Conservation (phyloP, 53 echinoderm and acorn worm genomes). For the Paracentrotus lividus region DNA sequence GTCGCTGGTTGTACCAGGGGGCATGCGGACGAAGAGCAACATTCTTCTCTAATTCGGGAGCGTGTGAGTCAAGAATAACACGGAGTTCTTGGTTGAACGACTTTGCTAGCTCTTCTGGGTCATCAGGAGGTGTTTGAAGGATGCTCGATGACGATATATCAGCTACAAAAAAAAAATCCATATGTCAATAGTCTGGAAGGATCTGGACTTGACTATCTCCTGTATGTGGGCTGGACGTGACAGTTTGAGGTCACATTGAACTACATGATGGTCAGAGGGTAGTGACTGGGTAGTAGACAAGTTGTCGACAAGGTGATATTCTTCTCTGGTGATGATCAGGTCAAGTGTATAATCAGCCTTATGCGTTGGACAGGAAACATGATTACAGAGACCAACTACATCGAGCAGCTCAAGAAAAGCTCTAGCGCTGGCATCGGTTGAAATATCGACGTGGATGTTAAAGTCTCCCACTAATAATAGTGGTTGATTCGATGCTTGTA, state of each 20-base stretch:
- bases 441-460: constrained; percentile 70
- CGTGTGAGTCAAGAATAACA: constrained; percentile 65
- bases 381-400: constrained; percentile 19
- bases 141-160: constrained; percentile 23
- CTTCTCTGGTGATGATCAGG: constrained; percentile 53
- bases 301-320: constrained; percentile 27
- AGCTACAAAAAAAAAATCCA: neutral
- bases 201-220: constrained; percentile 25
- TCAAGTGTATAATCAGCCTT: constrained; percentile 53
- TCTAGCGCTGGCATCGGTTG: neutral
- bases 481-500: constrained; percentile 63
- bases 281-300: constrained; percentile 21
- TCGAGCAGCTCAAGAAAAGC: constrained; percentile 27
- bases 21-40: constrained; percentile 70
- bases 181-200: constrained; percentile 44
- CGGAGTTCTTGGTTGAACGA: constrained; percentile 46
- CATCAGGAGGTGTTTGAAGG: constrained; percentile 24
- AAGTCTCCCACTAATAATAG: constrained; percentile 68
- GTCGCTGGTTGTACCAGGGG: constrained; percentile 69
- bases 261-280: constrained; percentile 65
- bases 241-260: constrained; percentile 49
- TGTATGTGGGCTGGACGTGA: constrained; percentile 18
- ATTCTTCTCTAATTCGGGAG: constrained; percentile 64
- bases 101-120: constrained; percentile 22
- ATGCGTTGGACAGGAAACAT: constrained; percentile 62